Evolutionary conservation across 2,888 invertebrate species (phyloP).

Genomic region (Actias luna): DNA sequence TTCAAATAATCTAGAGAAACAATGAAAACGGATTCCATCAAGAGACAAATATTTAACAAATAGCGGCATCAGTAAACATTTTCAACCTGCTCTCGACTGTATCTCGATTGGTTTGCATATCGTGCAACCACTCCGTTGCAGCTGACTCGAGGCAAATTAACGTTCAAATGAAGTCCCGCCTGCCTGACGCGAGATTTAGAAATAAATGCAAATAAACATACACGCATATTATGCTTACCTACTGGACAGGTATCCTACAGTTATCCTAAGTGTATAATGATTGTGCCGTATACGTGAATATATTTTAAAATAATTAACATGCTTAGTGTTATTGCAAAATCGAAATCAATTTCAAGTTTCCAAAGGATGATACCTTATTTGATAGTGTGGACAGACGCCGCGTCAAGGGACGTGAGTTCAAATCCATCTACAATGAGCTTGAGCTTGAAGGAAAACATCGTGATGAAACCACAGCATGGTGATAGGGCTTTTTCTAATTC

Average conservation of each 20-base stretch:
- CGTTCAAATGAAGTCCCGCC: constrained; percentile 62
- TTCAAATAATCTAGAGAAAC: background rate
- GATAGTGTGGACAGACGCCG: no score
- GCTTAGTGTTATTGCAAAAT: no score
- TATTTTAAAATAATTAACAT: no score
- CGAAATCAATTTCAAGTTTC: no score
- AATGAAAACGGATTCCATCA: background rate
- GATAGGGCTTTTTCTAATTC: no score
- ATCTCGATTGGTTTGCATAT: constrained; percentile 79
- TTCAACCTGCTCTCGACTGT: constrained; percentile 51
- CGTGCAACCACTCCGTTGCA: constrained; percentile 55
- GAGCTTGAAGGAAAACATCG: no score
- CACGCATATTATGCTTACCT: background rate
- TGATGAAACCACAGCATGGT: no score
- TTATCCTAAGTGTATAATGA: no score
- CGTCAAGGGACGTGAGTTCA: no score
- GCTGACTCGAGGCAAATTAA: constrained; percentile 70
- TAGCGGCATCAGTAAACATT: constrained; percentile 28
- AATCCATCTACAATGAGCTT: no score
- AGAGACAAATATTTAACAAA: background rate
- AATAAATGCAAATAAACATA: constrained; percentile 34
- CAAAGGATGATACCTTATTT: no score
- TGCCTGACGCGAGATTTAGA: constrained; percentile 52
- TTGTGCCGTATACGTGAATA: background rate
- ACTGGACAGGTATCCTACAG: no score